Evolutionary conservation across 1,140 invertebrate genomes (phyloP).

Genomic region (Caenorhabditis latens): DNA sequence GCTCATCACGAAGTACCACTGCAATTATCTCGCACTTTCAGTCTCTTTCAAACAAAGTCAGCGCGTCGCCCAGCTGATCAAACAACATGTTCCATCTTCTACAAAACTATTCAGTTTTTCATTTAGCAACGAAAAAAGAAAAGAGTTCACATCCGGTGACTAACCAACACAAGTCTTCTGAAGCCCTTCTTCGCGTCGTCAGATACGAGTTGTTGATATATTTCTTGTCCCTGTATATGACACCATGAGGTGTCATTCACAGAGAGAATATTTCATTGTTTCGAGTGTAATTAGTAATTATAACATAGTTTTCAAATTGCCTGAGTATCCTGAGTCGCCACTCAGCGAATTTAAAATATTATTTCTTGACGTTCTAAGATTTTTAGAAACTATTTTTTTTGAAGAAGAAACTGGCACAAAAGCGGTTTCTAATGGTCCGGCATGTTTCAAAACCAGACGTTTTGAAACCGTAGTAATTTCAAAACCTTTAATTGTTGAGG

Average conservation of each 20-base stretch:
- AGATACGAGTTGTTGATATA: not conserved
- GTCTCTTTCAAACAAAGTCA: conserved; percentile 32
- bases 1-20: conserved; percentile 43
- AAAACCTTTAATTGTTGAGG: too few relatives aligned
- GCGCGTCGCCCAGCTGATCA: conserved; percentile 44
- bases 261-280: not conserved
- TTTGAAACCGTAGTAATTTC: too few relatives aligned
- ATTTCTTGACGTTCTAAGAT: too few relatives aligned
- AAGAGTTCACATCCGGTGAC: conserved; percentile 10
- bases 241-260: conserved; percentile 30
- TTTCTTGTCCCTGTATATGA: conserved; percentile 3
- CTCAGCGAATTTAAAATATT: too few relatives aligned
- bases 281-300: not conserved
- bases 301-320: too few relatives aligned
- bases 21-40: conserved; percentile 39
- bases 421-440: too few relatives aligned
- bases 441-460: too few relatives aligned
- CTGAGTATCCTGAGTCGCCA: too few relatives aligned
- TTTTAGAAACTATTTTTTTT: too few relatives aligned
- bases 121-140: conserved; percentile 40
- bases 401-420: too few relatives aligned
- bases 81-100: conserved; percentile 44
- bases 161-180: conserved; percentile 8
- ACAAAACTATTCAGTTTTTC: conserved; percentile 6
- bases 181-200: conserved; percentile 12